Conservation (phyloP, 2,888 invertebrate species). For the Melieria crassipennis region DNA sequence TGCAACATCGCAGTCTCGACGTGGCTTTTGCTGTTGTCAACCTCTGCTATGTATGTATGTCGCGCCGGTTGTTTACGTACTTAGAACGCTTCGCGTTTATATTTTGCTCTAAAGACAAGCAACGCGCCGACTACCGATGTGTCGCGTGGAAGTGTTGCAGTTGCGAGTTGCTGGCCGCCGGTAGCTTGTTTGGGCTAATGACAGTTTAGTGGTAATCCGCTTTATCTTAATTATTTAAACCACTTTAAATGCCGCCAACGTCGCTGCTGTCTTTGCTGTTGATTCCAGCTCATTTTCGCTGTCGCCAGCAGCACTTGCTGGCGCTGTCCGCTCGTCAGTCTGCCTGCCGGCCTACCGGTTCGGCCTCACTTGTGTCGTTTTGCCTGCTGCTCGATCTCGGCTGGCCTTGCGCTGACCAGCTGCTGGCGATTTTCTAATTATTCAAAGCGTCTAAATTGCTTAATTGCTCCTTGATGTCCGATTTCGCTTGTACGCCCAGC, state of each 20-base stretch:
- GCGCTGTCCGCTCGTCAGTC: background rate
- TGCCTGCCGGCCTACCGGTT: background rate
- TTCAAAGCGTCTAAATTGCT: conserved; percentile 59
- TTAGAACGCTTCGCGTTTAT: too few relatives aligned
- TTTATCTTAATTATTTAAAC: conserved; percentile 35
- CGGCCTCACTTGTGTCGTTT: background rate
- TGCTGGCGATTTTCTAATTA: conserved; percentile 49
- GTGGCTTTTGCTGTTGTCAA: too few relatives aligned
- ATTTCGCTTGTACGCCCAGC: conserved; percentile 13
- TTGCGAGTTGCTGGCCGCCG: background rate
- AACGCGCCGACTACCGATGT: background rate
- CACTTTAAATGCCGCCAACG: conserved; percentile 22
- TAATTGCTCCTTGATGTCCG: conserved; percentile 48
- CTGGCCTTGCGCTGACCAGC: background rate
- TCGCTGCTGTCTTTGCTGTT: conserved; percentile 18
- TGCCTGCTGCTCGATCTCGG: conserved; percentile 9
- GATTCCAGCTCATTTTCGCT: conserved; percentile 18
- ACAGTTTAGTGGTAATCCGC: conserved; percentile 23
- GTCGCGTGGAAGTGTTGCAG: background rate
- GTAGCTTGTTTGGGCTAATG: conserved; percentile 4
- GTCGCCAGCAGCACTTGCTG: background rate
- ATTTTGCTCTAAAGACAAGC: too few relatives aligned
- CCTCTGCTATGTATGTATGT: too few relatives aligned
- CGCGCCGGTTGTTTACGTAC: too few relatives aligned
- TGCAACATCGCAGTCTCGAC: too few relatives aligned